Base-by-base conservation (phyloP, 2,113 vertebrate genomes). In the Pomatostomus ruficeps region DNA sequence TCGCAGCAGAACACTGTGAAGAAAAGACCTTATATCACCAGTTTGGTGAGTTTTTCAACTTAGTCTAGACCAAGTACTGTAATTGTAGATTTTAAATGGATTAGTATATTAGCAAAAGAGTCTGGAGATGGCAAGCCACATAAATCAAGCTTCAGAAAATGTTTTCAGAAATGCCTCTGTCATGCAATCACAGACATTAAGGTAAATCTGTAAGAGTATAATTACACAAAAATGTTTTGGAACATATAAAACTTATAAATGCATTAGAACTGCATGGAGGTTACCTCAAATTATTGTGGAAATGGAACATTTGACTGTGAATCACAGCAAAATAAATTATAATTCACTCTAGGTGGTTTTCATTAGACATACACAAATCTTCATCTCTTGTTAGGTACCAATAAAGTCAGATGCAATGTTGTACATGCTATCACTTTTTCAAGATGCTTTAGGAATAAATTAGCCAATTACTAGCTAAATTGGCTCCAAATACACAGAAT, bases 301-400 rank as follows among this genome's bases (percentile, higher is more conserved):
- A 87, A 81, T 46, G 7, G 23, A 97, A 57, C 6, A 85, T 61
- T 43, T 70, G 28, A 25, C 76, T 95, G 74, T 73, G 93, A 95
- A 94, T 84, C 78, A 79, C 13, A 86, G 16, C 21, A 95, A 96
- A 82, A 95, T 49, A 90, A 52, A 63, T 77, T 95, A 52, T 38
- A 88, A 57, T 29, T 91, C 43, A 42, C 29, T 78, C 10, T 36
- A n/a, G 20, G 19, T 52, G 36, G 2, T 67, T 89, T 86, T 91
- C 78, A 54, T 89, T 82, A 83, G 73, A 19, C 31, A 63, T 61
- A 35, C 8, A 58, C 31, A 63, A 93, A 91, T 88, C 23, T 88
- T 87, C 55, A 78, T n/a, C 45, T 91, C 42, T 72, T 96, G 77
- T 90, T 78, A 88, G 11, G 43, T 31, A 81, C 12, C 51, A 38